Conservation (phyloP, 92 coral and sea anemone species). For the Paragorgia papillata region DNA sequence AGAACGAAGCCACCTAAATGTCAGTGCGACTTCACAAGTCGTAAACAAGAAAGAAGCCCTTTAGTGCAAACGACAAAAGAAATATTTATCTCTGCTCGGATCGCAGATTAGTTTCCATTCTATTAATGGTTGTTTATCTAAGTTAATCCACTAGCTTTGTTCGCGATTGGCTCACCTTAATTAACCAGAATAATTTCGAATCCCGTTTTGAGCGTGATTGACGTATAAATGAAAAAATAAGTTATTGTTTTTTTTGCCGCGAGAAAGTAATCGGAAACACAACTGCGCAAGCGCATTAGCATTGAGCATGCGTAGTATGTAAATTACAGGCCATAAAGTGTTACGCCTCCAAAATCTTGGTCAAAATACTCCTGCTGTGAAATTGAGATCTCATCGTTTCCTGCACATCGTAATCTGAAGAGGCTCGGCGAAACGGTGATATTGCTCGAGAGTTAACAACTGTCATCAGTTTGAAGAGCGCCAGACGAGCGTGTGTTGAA, state of each 20-base stretch:
- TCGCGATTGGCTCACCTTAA: conserved; percentile 36
- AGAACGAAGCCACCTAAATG: conserved; percentile 24
- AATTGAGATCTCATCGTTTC: conserved; percentile 13
- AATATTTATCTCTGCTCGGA: neutral
- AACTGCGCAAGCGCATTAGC: conserved; percentile 32
- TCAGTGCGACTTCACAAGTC: neutral
- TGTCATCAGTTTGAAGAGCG: conserved; percentile 35
- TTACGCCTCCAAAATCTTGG: conserved; percentile 24
- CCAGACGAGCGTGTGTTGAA: conserved; percentile 44
- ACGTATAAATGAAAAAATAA: conserved; percentile 10
- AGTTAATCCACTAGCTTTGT: conserved; percentile 34
- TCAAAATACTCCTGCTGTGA: conserved; percentile 35
- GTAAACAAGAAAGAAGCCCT: conserved; percentile 39
- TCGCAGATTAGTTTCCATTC: conserved; percentile 16
- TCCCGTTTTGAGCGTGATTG: conserved; percentile 28
- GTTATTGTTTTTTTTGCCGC: conserved; percentile 40
- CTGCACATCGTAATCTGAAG: conserved; percentile 50
- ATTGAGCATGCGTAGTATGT: conserved; percentile 40
- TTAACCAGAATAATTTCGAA: conserved; percentile 13
- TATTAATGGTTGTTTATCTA: conserved; percentile 22
- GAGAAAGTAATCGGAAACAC: neutral
- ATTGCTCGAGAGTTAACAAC: conserved; percentile 39
- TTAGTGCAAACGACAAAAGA: conserved; percentile 21
- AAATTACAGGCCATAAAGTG: conserved; percentile 1
- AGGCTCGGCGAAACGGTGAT: conserved; percentile 50